phyloP scores from a whole-genome alignment of 2,888 invertebrate genomes.

The Saturnia pavonia region DNA sequence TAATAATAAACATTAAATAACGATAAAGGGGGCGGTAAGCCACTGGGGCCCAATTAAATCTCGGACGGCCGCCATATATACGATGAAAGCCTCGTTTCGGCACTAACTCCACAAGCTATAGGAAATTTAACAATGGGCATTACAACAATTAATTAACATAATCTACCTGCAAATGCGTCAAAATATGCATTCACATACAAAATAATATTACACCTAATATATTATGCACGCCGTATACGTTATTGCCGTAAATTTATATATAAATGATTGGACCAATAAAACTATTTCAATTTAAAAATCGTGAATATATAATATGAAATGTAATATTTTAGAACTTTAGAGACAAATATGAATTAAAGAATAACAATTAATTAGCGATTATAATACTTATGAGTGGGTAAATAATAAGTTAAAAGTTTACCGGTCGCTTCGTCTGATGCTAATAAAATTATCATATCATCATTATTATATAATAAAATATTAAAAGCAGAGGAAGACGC shows the following conservation, averaged over 20 bases:
- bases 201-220: neutral
- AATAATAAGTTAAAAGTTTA: neutral
- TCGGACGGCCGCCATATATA: too few species aligned
- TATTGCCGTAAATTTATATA: neutral
- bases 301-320: neutral
- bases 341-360: neutral
- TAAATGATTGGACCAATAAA: neutral
- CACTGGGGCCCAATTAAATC: too few species aligned
- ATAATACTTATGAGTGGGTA: neutral
- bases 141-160: too few species aligned
- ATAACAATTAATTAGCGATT: neutral
- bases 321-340: neutral
- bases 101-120: too few species aligned
- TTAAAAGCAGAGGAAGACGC: neutral
- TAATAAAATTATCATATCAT: neutral
- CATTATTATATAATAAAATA: neutral
- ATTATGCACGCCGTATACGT: neutral
- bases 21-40: too few species aligned
- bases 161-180: too few species aligned
- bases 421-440: neutral
- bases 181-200: neutral
- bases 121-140: too few species aligned
- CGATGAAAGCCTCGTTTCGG: too few species aligned
- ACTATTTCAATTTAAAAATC: neutral
- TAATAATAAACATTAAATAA: too few species aligned